Evolutionary conservation across 2,888 invertebrate genomes (phyloP), one percentile per base, ranked within the genome.

Genomic region (Limenitis camilla): DNA sequence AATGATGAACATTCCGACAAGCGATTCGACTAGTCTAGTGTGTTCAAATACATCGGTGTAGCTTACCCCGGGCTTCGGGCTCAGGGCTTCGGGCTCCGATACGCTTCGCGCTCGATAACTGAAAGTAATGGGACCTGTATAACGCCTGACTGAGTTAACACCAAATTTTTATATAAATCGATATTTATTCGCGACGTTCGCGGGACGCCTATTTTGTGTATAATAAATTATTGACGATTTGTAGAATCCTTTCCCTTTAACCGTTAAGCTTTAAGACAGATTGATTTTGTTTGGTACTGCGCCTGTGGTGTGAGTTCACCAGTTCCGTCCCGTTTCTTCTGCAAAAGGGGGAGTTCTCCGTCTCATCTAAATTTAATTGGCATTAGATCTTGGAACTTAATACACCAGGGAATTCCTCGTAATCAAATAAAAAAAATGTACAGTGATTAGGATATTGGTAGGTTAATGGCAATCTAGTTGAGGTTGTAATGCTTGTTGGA

Each of bases 61-160:
- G 70, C 65, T 68, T 66, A 56, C 59, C 52, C 62, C 27, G 36
- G 36, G 11, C 30, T 45, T 30, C 30, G 30, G 19, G 19, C 19
- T 19, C 19, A 19, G 19, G 19, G 19, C n/a, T 53, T 62, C 33
- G 36, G 35, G 10, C 30, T 45, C 38, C 30, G 30, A 63, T 64
- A 63, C 61, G 54, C 62, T 64, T 61, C 66, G 66, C 69, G 64
- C 66, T 67, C 69, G 61, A 68, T 59, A 59, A 31, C 5, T 29
- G 32, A 60, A 57, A 55, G 69, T 70, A 70, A 78, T 74, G 80
- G 79, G 80, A 80, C 80, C 79, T 78, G 77, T 78, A 72, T 71
- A 73, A 71, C 72, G 72, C 74, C 70, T 75, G 80, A 81, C 79
- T 80, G 80, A 80, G 70, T 69, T 69, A 77, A 82, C 80, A 81